Conservation (phyloP, 2,113 vertebrate genomes). For the Alosa alosa region DNA sequence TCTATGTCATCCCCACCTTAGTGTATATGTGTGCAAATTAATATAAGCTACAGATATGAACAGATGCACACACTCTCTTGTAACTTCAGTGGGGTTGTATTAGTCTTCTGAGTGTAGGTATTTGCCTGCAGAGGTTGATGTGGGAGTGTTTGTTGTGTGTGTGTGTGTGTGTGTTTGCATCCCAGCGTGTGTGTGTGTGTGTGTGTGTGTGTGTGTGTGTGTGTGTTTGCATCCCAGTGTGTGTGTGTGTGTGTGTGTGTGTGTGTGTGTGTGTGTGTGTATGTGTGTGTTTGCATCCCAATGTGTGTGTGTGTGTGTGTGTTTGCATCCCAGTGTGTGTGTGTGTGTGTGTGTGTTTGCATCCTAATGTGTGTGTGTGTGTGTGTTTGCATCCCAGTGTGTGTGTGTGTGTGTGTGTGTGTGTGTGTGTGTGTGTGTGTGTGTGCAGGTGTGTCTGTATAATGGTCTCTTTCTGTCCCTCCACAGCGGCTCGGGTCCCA, state of each 20-base stretch:
- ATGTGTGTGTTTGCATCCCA: not conserved
- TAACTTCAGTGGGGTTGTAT: no score
- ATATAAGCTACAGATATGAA: not conserved
- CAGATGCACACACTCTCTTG: not conserved
- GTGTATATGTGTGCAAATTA: not conserved
- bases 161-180: no score
- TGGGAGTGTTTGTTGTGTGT: not conserved
- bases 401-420: slow-evolving; percentile 25
- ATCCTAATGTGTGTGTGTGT: not conserved
- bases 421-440: not conserved
- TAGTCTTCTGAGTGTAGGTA: not conserved
- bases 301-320: no score
- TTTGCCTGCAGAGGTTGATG: not conserved
- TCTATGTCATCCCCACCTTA: no score
- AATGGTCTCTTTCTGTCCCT: slow-evolving; percentile 37
- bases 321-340: not conserved
- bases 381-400: not conserved
- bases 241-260: not conserved
- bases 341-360: not conserved
- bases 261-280: not conserved
- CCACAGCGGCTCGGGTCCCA: slow-evolving; percentile 80
- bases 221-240: not conserved
- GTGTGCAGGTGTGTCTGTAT: not conserved
- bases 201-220: not conserved
- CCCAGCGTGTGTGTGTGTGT: not conserved